Evolutionary conservation across 2,113 vertebrate genomes (phyloP), one percentile per base, ranked within the genome.

Genomic region (Vimba vimba): DNA sequence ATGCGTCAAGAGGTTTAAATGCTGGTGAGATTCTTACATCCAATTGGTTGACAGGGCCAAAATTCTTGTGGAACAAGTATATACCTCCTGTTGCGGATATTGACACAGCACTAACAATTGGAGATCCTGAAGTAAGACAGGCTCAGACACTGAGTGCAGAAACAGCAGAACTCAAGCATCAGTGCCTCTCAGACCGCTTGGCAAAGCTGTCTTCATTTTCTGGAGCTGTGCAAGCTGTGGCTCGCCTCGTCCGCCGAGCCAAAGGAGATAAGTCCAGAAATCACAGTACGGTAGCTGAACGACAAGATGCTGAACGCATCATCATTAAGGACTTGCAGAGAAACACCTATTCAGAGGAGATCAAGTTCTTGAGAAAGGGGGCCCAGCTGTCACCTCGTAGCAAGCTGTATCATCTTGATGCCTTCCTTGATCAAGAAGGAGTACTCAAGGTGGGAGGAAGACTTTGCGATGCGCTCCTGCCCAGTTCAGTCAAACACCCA

Each of bases 161-260:
- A 52, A 17, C 50, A 52, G 5, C 50, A 52, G 50, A 17, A 5
- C 4, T 52, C 50, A 52, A 30, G 30, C 30, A 2, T 30, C 30
- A 30, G 30, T 30, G 13, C 13, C 50, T 52, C 39, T 74, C 33
- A 69, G 85, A 73, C 27, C 6, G n/a, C 50, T 33, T 86, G 77
- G 45, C 47, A 33, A 80, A 59, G 62, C 36, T 80, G 19, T 86
- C 77, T 27, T 80, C 85, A 36, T 86, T n/a, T 50, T 80, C 64
- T 39, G 3, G 23, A 80, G 77, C 77, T 27, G 27, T 71, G 0
- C 39, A 57, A 81, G 77, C 77, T 43, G 33, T 86, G 12, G 39
- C 76, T 55, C 52, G 45, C 33, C 60, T 73, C 3, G 15, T 85
- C 33, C 30, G 83, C 10, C 1, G 10, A 52, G 66, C 45, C 8